These are phyloP conservation scores for Crotalus helleri DNA, from an alignment of 2,113 vertebrate genomes.

Conservation along the genomic window DNA sequence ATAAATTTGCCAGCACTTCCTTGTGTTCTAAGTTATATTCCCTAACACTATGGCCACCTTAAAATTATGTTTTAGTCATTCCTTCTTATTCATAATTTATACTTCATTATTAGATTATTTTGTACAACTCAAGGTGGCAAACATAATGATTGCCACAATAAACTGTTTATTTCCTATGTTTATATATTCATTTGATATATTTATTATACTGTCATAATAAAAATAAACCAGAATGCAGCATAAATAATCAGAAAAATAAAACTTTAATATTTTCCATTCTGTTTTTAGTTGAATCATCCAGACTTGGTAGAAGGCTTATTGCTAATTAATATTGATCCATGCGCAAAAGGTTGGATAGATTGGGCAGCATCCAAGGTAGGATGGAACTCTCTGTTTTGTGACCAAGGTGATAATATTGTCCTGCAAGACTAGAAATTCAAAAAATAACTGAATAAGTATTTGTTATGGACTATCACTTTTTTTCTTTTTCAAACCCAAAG, in stretches of 20 bases:
- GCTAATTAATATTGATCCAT: conserved; percentile 93
- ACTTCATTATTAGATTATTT: background rate
- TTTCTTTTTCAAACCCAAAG: background rate
- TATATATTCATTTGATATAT: background rate
- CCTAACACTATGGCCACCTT: background rate
- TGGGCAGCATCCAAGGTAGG: conserved; percentile 95
- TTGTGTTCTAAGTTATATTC: background rate
- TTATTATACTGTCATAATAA: background rate
- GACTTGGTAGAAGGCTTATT: conserved; percentile 89
- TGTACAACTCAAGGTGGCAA: background rate
- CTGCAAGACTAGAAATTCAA: background rate
- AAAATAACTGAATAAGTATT: background rate
- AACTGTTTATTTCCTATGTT: background rate
- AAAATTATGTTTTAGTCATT: background rate
- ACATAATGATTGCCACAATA: background rate
- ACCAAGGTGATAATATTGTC: background rate
- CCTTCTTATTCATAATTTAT: background rate
- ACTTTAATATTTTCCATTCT: background rate
- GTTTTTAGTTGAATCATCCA: conserved; percentile 81
- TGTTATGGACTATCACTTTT: background rate
- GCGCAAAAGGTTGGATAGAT: conserved; percentile 95
- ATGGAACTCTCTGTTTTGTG: background rate
- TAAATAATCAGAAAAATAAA: background rate
- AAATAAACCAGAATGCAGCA: background rate
- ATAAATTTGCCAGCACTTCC: background rate